Percentiles rank a stretch among this genome's conserved stretches.
These are phyloP conservation scores for Sthenelais limicola DNA, from an alignment of 2,888 invertebrate genomes.

Conservation along the genomic window DNA sequence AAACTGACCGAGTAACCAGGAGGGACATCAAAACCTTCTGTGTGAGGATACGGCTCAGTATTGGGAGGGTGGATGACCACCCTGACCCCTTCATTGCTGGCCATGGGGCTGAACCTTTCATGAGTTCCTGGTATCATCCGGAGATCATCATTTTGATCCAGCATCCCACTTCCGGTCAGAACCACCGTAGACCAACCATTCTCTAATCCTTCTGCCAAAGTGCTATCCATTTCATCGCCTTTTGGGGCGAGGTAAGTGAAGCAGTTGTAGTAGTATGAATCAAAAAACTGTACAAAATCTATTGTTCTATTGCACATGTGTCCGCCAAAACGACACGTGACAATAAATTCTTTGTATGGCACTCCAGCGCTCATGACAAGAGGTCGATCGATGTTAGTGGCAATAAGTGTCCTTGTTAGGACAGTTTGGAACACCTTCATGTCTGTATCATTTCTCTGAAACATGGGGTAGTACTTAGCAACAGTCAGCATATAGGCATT, in stretches of 20 bases:
- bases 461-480: slow-evolving; percentile 45
- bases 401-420: slow-evolving; percentile 43
- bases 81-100: slow-evolving; percentile 46
- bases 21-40: slow-evolving; percentile 48
- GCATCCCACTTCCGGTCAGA: slow-evolving; percentile 47
- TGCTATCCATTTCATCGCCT: slow-evolving; percentile 7
- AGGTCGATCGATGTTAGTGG: slow-evolving; percentile 44
- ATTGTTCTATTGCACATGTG: slow-evolving; percentile 38
- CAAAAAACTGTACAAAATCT: slow-evolving; percentile 46
- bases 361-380: slow-evolving; percentile 43
- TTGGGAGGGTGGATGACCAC: slow-evolving; percentile 47
- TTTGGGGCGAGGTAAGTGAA: slow-evolving; percentile 42
- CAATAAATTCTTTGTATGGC: slow-evolving; percentile 47
- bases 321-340: slow-evolving; percentile 46
- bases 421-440: slow-evolving; percentile 40
- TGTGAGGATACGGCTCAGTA: slow-evolving; percentile 46
- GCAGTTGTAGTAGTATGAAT: slow-evolving; percentile 48
- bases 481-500: slow-evolving; percentile 44
- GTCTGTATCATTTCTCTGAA: slow-evolving; percentile 16
- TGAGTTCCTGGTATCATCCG: slow-evolving; percentile 47
- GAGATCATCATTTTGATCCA: slow-evolving; percentile 45
- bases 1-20: slow-evolving; percentile 47
- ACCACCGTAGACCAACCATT: slow-evolving; percentile 48
- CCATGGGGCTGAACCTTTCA: slow-evolving; percentile 46
- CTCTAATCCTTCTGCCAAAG: slow-evolving; percentile 46